Conservation (phyloP, 2,797 vertebrate species). For the Hafferia zeledoni region DNA sequence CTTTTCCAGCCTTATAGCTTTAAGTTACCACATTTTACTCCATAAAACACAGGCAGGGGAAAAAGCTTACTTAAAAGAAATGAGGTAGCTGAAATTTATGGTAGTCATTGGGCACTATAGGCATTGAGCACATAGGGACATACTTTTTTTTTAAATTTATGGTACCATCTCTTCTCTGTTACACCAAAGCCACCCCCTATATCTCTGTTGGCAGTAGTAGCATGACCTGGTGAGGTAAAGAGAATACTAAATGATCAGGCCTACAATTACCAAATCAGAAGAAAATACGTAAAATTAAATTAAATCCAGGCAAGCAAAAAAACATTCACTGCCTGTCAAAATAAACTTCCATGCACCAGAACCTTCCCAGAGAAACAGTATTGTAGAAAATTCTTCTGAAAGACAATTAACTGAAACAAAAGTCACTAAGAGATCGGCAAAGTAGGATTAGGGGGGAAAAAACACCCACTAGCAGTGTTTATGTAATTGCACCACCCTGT, state of each 20-base stretch:
- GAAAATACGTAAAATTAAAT: background rate
- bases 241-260: background rate
- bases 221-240: background rate
- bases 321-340: background rate
- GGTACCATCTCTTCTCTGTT: background rate
- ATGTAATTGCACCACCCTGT: background rate
- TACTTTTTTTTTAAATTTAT: background rate
- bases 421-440: background rate
- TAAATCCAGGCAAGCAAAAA: background rate
- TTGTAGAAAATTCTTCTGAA: background rate
- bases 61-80: background rate
- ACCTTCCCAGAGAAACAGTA: background rate
- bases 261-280: background rate
- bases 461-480: background rate
- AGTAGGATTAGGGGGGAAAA: background rate
- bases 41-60: background rate
- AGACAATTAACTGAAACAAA: background rate
- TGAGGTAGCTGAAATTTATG: background rate
- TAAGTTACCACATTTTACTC: background rate
- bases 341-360: background rate
- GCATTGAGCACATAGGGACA: background rate
- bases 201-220: background rate
- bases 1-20: background rate
- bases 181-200: rapidly evolving
- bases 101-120: background rate